Evolutionary conservation across 35 echinoderm and acorn worm genomes (phyloP).

Genomic region (Heliocidaris erythrogramma): DNA sequence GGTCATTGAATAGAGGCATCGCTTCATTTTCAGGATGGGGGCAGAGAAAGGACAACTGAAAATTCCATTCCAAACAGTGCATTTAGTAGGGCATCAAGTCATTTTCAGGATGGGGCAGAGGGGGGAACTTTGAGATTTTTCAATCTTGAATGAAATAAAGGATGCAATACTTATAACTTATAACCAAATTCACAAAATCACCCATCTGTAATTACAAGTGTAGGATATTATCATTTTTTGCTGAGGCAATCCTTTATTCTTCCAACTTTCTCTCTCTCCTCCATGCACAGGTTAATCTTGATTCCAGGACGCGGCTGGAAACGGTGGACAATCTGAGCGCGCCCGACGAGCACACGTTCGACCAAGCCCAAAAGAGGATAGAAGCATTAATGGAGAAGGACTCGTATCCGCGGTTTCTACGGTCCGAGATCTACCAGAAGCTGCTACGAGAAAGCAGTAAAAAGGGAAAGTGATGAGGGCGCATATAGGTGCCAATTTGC

Average conservation of each 20-base stretch:
- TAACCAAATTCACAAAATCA: too few species aligned
- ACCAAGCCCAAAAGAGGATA: constrained; percentile 96
- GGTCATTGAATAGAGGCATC: not conserved
- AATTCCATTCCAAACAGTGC: too few species aligned
- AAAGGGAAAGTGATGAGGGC: constrained; percentile 61
- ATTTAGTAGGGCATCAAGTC: not conserved
- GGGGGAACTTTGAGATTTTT: not conserved
- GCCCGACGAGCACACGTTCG: constrained; percentile 90
- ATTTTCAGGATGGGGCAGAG: not conserved
- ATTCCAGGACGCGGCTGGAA: constrained; percentile 88
- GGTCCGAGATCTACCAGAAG: constrained; percentile 93
- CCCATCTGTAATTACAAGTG: too few species aligned
- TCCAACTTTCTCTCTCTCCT: not conserved
- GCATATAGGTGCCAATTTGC: not conserved
- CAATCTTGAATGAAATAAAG: too few species aligned
- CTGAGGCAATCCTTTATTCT: too few species aligned
- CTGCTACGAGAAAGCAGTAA: constrained; percentile 81
- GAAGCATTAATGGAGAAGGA: constrained; percentile 99
- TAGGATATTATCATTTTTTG: too few species aligned
- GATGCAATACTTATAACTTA: too few species aligned
- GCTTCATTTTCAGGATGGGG: too few species aligned
- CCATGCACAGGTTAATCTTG: constrained; percentile 86
- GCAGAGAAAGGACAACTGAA: too few species aligned
- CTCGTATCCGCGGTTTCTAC: constrained; percentile 92
- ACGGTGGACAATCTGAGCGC: constrained; percentile 80